These are phyloP conservation scores for Notocelia uddmanniana DNA, from an alignment of 2,888 invertebrate genomes.

Conservation along the genomic window DNA sequence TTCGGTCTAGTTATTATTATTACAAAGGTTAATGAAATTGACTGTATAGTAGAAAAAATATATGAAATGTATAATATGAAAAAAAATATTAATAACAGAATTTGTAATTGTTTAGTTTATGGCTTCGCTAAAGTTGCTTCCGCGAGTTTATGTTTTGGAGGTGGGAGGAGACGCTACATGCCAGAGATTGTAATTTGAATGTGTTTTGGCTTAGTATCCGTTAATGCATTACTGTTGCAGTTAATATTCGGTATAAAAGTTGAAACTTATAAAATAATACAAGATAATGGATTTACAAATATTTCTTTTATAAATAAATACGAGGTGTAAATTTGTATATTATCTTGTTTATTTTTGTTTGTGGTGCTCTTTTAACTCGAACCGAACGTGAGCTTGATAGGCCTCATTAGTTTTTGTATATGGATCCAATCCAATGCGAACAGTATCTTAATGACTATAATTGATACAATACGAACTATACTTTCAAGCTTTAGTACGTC, in stretches of 20 bases:
- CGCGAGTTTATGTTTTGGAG: background rate
- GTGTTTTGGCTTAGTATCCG: no score
- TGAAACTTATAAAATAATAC: no score
- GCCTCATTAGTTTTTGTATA: conserved; percentile 1
- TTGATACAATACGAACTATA: background rate
- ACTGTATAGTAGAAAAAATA: background rate
- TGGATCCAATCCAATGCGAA: background rate
- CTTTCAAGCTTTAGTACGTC: background rate
- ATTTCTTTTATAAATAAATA: background rate
- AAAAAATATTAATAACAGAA: background rate
- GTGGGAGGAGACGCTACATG: background rate
- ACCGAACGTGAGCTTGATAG: background rate
- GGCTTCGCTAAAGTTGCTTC: background rate
- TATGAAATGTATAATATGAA: background rate
- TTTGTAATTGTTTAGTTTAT: background rate
- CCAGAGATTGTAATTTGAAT: no score
- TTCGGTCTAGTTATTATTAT: background rate
- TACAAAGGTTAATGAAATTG: background rate
- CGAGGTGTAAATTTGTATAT: background rate
- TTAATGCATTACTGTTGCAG: no score
- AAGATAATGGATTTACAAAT: no score
- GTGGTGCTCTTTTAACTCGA: background rate
- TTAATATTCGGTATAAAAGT: no score
- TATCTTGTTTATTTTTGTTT: background rate
- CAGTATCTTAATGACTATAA: background rate